These are phyloP conservation scores for Furnarius figulus DNA, from an alignment of 2,113 vertebrate genomes.

Conservation along the genomic window DNA sequence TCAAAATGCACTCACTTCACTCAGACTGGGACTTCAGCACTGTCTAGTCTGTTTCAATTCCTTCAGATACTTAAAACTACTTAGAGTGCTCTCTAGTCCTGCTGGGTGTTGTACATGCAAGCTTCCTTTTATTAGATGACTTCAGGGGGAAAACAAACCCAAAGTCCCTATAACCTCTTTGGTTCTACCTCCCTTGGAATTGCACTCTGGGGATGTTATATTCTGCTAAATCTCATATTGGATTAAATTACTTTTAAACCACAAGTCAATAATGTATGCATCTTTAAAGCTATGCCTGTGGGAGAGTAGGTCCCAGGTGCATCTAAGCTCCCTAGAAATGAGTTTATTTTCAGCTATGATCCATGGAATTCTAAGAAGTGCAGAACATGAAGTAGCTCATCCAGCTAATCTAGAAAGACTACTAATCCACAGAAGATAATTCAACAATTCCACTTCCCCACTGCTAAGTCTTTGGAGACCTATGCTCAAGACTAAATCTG, in stretches of 20 bases:
- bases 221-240: not conserved
- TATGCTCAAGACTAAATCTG: not conserved
- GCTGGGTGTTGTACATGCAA: not conserved
- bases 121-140: not conserved
- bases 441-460: not conserved
- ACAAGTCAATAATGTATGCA: not conserved
- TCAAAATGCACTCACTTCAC: not conserved
- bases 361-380: not conserved
- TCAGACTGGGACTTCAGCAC: not conserved
- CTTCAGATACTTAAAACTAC: not conserved
- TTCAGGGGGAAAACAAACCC: not conserved
- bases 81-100: not conserved
- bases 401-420: not conserved
- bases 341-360: not conserved
- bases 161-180: not conserved
- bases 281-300: not conserved
- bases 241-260: not conserved
- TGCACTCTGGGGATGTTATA: not conserved
- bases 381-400: not conserved
- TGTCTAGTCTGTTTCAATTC: not conserved
- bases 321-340: not conserved
- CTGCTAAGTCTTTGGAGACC: not conserved
- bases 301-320: not conserved
- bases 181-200: not conserved
- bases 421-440: not conserved